Base-by-base conservation (phyloP, 2,888 invertebrate genomes). In the Tenthredo notha region DNA sequence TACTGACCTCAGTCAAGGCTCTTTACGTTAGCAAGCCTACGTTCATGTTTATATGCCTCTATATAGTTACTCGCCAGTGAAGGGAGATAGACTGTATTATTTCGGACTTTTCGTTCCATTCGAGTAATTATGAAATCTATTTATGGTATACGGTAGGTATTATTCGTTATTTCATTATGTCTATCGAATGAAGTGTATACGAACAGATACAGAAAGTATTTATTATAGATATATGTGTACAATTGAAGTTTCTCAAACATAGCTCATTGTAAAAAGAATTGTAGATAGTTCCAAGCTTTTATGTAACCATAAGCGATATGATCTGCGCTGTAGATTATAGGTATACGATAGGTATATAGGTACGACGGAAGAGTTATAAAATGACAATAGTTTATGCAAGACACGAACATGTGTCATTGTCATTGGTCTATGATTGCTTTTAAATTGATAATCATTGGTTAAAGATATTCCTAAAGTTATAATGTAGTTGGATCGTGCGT, bases 381-480 rank as follows among this genome's bases (percentile, higher is more conserved):
- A 74, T 74, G 43, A 21, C 21, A 43, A 47, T 40, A 25, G 10
- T 21, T 43, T 74, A 43, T 74, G 74, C 74, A n/a, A 74, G 74
- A 43, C 74, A 74, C 74, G 74, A 43, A 74, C 74, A n/a, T n/a
- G 33, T 18, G 21, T 21, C 43, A 47, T 43, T 43, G 74, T 74
- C 74, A 21, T 74, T 43, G 4, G n/a, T 12, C 74, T 21, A 25
- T 21, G 25, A 74, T 74, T 74, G 74, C 12, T 74, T 74, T 43
- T 47, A 74, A 74, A 47, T 47, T 74, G 74, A 74, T 40, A 25
- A 74, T 74, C 40, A 74, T 43, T 74, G 74, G 74, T 21, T 47
- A 10, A 43, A 43, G 74, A 74, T 74, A 74, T 47, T 74, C 21
- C 15, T 74, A 25, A 18, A 43, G 9, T 21, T 43, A 21, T 15